A percentile compares a stretch with the other conserved stretches of the same genome.
phyloP scores from a whole-genome alignment of 2,797 vertebrate species.

The Enteromius argenteus region DNA sequence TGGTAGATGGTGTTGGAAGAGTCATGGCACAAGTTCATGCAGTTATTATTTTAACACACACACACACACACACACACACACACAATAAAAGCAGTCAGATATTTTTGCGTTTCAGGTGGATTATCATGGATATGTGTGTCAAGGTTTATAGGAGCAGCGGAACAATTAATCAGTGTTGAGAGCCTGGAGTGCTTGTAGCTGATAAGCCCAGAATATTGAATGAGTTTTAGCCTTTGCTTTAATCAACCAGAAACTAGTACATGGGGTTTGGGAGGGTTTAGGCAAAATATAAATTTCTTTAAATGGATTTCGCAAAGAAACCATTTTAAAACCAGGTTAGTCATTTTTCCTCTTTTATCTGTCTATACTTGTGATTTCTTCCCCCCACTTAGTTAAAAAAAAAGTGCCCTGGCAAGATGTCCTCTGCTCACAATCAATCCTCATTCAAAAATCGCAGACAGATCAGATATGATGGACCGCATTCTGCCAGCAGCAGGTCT shows the following conservation, averaged over 20 bases:
- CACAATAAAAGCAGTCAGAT: conserved; percentile 26
- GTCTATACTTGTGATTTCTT: neutral
- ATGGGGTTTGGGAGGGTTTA: neutral
- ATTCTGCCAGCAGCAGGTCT: conserved; percentile 7
- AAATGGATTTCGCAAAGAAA: neutral
- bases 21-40: neutral
- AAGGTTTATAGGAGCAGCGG: conserved; percentile 35
- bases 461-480: conserved; percentile 9
- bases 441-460: conserved; percentile 7
- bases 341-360: conserved; percentile 9
- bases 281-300: conserved; percentile 11
- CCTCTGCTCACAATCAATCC: conserved; percentile 12
- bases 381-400: neutral
- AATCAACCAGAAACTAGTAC: conserved; percentile 39
- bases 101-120: conserved; percentile 39
- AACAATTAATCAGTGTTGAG: conserved; percentile 54
- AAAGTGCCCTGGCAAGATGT: conserved; percentile 20
- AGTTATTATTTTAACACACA: conserved; percentile 34
- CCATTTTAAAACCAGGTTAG: conserved; percentile 21
- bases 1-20: neutral
- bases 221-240: conserved; percentile 38
- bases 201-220: conserved; percentile 47
- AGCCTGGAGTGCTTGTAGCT: conserved; percentile 43
- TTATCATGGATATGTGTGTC: conserved; percentile 31
- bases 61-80: neutral